These are phyloP conservation scores for Thermophis baileyi DNA, from an alignment of 2,113 vertebrate genomes.

Conservation along the genomic window DNA sequence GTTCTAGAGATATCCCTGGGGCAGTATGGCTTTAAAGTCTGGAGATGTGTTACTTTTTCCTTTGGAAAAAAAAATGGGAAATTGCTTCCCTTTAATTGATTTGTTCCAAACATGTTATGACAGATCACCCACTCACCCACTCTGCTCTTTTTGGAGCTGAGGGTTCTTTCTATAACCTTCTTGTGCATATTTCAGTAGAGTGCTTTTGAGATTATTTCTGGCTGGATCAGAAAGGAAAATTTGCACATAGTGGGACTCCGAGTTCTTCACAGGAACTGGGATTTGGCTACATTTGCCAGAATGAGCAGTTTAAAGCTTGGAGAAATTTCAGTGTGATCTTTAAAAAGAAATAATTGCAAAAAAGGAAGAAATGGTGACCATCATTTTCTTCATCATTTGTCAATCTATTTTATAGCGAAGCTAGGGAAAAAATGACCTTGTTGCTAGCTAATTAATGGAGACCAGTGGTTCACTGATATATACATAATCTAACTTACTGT, in stretches of 20 bases:
- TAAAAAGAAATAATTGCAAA: not conserved
- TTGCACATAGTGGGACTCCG: constrained; percentile 4
- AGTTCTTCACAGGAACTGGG: constrained; percentile 13
- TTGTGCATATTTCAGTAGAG: constrained; percentile 18
- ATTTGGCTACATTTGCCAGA: constrained; percentile 29
- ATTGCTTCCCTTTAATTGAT: constrained; percentile 29
- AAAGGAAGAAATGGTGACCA: not conserved
- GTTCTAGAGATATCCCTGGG: constrained; percentile 18
- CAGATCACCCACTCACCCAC: constrained; percentile 33
- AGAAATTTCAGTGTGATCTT: constrained; percentile 29
- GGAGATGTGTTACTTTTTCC: constrained; percentile 11
- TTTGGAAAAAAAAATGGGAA: constrained; percentile 19
- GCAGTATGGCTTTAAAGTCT: not conserved
- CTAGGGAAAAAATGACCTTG: not conserved
- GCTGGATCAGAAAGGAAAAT: constrained; percentile 9
- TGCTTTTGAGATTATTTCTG: constrained; percentile 12
- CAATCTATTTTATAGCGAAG: not conserved
- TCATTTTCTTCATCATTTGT: not conserved
- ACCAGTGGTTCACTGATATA: not conserved
- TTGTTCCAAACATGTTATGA: constrained; percentile 31
- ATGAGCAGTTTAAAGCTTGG: constrained; percentile 3
- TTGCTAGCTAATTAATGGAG: not conserved
- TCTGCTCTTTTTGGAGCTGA: constrained; percentile 34
- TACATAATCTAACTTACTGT: not conserved
- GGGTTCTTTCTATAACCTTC: constrained; percentile 27